Conservation (phyloP, 2,113 vertebrate genomes). For the Sphyrna mokarran region DNA sequence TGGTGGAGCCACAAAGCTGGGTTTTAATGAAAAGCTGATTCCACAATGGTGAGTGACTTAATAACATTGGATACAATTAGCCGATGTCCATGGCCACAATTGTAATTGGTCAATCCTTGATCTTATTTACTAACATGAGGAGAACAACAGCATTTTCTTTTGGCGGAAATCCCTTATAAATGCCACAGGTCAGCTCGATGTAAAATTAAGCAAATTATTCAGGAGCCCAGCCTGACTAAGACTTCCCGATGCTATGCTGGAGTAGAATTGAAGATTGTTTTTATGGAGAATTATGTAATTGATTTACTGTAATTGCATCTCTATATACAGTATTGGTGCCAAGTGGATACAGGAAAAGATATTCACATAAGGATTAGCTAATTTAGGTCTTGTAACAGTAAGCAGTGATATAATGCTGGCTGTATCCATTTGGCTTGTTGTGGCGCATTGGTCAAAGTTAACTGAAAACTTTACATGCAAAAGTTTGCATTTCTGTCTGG, state of each 20-base stretch:
- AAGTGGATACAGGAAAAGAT: constrained; percentile 9
- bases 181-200: background rate
- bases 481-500: background rate
- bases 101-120: background rate
- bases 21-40: constrained; percentile 9
- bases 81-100: background rate
- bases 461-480: background rate
- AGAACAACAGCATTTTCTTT: background rate
- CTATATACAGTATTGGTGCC: background rate
- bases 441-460: background rate
- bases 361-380: background rate
- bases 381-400: background rate
- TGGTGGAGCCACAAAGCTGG: background rate
- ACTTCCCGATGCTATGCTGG: background rate
- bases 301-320: constrained; percentile 29
- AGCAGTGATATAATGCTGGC: background rate
- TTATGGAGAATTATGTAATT: background rate
- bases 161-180: background rate
- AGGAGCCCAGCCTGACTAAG: background rate
- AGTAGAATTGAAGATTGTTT: constrained; percentile 23
- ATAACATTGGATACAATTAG: background rate
- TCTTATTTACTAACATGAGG: background rate
- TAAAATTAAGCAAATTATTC: background rate
- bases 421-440: background rate
- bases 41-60: background rate